Evolutionary conservation across 2,888 invertebrate species (phyloP), one percentile per base, ranked within the genome.

Genomic region (Hylaea fasciaria): DNA sequence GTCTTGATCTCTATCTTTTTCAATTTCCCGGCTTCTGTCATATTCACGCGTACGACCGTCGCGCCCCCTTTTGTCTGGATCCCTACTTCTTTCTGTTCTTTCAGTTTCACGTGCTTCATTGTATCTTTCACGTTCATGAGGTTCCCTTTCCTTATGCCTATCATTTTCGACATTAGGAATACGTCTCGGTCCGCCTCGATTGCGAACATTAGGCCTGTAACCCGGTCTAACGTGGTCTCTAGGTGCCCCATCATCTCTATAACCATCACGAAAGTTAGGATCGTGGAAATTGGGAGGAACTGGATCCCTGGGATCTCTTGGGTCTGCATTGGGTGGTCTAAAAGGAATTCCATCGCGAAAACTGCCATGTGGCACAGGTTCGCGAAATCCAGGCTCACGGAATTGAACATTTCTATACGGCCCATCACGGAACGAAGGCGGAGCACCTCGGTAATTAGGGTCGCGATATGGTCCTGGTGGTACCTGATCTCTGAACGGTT

Each of bases 1-100:
- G 29, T 93, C 92, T 72, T 86, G 84, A 43, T 89, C 87, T 71
- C 88, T 85, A 70, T 92, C 91, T 71, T 87, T 92, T 59, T 90
- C 90, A 68, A 82, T 83, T 54, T 91, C 91, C 57, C 74, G 86
- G 77, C 68, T 83, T 86, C 81, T 91, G 65, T 80, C 83, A 74
- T 78, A 85, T 80, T 57, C 70, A 4, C 66, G 61, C 16, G 68
- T 54, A 47, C 67, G 64, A 10, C 62, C 67, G 44, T 69, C 84
- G 79, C 54, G 80, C 60, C 62, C 85, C 80, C 68, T 83, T 81
- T 76, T 87, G 70, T 70, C 70, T 11, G 53, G 53, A 70, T 76
- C 83, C 14, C 80, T 61, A 65, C 80, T 77, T 70, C 86, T 85
- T 45, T 90, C 87, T 89, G 45, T 45, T 77, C 89, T 86, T 51